Evolutionary conservation across 2,113 vertebrate species (phyloP), one percentile per base, ranked within the genome.

Genomic region (Oncorhynchus masou): DNA sequence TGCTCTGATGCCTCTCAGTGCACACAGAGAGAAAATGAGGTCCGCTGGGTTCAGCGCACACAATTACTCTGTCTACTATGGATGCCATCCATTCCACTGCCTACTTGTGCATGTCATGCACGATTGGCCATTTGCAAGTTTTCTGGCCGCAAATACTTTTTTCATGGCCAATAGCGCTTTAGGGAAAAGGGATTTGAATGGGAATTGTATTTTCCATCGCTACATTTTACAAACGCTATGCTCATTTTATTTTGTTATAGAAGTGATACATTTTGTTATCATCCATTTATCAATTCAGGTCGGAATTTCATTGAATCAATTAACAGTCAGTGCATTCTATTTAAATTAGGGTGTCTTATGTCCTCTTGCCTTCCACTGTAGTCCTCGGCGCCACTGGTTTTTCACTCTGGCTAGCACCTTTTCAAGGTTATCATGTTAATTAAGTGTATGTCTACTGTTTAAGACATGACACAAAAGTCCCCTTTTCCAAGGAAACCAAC

Each of bases 61-160:
- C 68, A 69, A 69, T 69, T 45, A 72, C 71, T 31, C 51, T 57
- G 25, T 15, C 51, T 59, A 24, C 51, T 60, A 72, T 72, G 71
- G 71, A 72, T 69, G 68, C 29, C 68, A 22, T 39, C 68, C 34
- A 24, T 69, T 69, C 20, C 19, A n/a, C 31, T 22, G 6, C 9
- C 16, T 69, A 45, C 31, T 69, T 22, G 34, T 69, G 68, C 68
- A 45, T 20, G 29, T 22, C 20, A 48, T 69, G 68, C 34, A 69
- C 68, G 68, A 68, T 68, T n/a, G 67, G 16, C 34, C 25, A 27
- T 22, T n/a, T 34, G 9, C 31, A 69, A 45, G 39, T n/a, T 31
- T 69, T 45, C 39, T 34, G 34, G 34, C 1, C 68, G 7, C 9
- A 45, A 45, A 34, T 68, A 68, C 67, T 15, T 68, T 68, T 68